Base-by-base conservation (phyloP, 2,888 invertebrate genomes). In the Gastracanthus pulcherrimus region DNA sequence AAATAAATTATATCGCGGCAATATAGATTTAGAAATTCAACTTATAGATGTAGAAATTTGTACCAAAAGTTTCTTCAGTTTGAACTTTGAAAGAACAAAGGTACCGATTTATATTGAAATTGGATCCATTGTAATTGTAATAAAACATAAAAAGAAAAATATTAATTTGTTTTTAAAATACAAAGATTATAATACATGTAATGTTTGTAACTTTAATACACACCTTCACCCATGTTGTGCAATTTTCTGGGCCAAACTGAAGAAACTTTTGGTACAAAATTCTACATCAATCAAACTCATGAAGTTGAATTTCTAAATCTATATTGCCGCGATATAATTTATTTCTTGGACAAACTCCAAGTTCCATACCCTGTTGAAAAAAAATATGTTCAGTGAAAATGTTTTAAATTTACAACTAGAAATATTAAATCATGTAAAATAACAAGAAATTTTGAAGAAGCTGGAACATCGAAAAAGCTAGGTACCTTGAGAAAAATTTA, bases 61-160 rank as follows among this genome's bases (percentile, higher is more conserved):
- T 99, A 99, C 92, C 97, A 99, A 91, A 99, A 99, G 90, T 99
- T 98, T 91, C 93, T 99, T 4, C 97, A 98, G 91, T 98, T 98
- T 92, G 97, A 97, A 0, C 96, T 99, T 4, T 99, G 99, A 92
- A 99, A 96, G 98, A 1, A 98, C 99, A 0, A 99, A 99, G 99
- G 98, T 99, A 93, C 98, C 98, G 90, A 93, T 93, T 87, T 26
- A 66, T 58, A 64, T 60, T 38, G 60, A 9, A 60, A 62, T 74
- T 41, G 0, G 0, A 70, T n/a, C 66, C 41, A 58, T 34, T 41
- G 77, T 36, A 3, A 2, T 58, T n/a, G 67, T 51, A 48, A 38
- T 38, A 81, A 38, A n/a, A n/a, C n/a, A n/a, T n/a, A n/a, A n/a
- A 71, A 26, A n/a, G 13, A 41, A 66, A 41, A 45, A 29, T 62